A percentile compares a stretch with the other conserved stretches of the same genome.
These are phyloP conservation scores for Cryptus viduatorius DNA, from an alignment of 2,888 invertebrate genomes.

Conservation along the genomic window DNA sequence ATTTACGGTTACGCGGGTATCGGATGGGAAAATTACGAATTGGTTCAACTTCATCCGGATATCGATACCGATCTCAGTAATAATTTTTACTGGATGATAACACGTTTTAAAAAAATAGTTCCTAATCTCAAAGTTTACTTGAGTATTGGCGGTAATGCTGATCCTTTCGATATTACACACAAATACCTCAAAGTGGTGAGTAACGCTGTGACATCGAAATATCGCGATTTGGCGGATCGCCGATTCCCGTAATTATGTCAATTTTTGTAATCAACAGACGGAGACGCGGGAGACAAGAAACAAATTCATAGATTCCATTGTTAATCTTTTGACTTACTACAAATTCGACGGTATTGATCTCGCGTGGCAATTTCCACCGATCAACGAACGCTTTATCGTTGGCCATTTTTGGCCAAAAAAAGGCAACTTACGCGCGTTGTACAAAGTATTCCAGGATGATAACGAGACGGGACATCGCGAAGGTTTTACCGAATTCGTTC, in stretches of 20 bases:
- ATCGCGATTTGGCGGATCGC: background rate
- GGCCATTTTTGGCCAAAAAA: constrained; percentile 91
- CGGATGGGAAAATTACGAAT: constrained; percentile 89
- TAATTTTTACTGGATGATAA: constrained; percentile 90
- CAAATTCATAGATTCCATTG: constrained; percentile 92
- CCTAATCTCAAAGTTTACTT: constrained; percentile 91
- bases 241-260: constrained; percentile 20
- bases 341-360: constrained; percentile 95
- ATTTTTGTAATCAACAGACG: constrained; percentile 85
- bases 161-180: constrained; percentile 87
- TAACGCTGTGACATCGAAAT: constrained; percentile 54
- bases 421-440: constrained; percentile 86
- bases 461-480: constrained; percentile 93
- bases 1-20: constrained; percentile 93
- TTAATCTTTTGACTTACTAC: constrained; percentile 90
- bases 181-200: constrained; percentile 91
- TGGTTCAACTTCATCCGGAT: constrained; percentile 90
- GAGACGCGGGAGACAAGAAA: constrained; percentile 91
- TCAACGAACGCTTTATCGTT: constrained; percentile 87
- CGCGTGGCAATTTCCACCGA: constrained; percentile 93
- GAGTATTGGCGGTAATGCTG: constrained; percentile 92
- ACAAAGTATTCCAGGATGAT: constrained; percentile 90
- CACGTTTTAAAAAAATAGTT: constrained; percentile 89
- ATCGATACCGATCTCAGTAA: constrained; percentile 91
- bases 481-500: constrained; percentile 91